Percentiles rank a stretch among this genome's conserved stretches.
Evolutionary conservation across 2,888 invertebrate genomes (phyloP).

Genomic region (Stenchaetothrips biformis): DNA sequence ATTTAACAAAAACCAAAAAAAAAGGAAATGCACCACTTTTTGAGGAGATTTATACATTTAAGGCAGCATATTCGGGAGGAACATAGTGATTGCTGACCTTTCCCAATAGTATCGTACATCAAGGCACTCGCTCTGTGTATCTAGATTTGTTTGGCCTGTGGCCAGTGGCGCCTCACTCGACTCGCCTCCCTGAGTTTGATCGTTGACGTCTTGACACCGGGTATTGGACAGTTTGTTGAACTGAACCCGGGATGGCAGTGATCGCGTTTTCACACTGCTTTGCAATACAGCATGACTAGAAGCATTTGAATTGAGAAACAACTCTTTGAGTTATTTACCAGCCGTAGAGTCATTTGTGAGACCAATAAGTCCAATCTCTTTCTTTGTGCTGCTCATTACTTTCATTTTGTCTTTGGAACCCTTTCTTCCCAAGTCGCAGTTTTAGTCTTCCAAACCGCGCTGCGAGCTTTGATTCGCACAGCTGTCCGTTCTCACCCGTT

Average conservation of each 20-base stretch:
- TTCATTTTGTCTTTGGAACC: neutral
- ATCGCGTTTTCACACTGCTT: neutral
- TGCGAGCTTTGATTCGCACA: neutral
- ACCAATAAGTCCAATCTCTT: neutral
- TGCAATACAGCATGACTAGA: neutral
- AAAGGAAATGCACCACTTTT: neutral
- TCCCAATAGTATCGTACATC: too few species aligned
- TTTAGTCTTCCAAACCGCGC: conserved; percentile 15
- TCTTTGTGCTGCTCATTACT: neutral
- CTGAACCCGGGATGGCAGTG: neutral
- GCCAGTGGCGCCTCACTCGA: neutral
- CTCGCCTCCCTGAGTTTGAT: neutral
- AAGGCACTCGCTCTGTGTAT: too few species aligned
- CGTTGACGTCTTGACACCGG: too few species aligned
- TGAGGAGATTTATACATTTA: neutral
- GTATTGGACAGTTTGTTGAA: too few species aligned
- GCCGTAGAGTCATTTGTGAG: neutral
- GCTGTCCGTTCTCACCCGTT: neutral
- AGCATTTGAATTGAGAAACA: neutral
- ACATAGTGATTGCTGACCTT: neutral
- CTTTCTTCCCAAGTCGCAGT: neutral
- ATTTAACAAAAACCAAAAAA: neutral
- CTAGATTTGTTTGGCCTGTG: neutral
- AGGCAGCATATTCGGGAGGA: neutral
- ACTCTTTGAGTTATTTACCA: neutral